Percentiles rank a stretch among this genome's conserved stretches.
These are phyloP conservation scores for Elaphurus davidianus DNA, from an alignment of 2,113 vertebrate genomes.

Conservation along the genomic window DNA sequence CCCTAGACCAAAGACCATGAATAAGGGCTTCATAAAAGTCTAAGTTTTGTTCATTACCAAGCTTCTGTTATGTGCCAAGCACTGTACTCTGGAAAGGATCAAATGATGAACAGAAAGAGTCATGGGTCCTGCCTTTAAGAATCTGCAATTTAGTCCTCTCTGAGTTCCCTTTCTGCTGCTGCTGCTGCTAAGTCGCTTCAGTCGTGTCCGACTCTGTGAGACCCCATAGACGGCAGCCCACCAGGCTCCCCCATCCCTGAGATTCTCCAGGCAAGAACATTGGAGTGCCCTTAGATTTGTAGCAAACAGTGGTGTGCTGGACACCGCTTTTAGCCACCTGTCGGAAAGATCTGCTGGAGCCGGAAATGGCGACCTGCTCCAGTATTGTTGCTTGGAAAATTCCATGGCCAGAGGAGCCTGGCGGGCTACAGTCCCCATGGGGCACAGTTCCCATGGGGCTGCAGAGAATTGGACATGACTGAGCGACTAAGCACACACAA, in stretches of 20 bases:
- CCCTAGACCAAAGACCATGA: neutral
- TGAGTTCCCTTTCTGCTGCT: neutral
- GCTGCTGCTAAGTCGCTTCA: too few relatives aligned
- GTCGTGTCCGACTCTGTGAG: too few relatives aligned
- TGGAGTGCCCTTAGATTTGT: neutral
- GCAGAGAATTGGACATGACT: neutral
- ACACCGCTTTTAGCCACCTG: neutral
- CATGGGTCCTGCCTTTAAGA: neutral
- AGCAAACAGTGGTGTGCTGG: neutral
- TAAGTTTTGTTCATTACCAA: neutral
- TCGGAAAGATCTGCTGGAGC: neutral
- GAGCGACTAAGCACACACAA: neutral
- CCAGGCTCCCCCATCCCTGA: too few relatives aligned
- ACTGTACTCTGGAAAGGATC: neutral
- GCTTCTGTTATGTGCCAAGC: neutral
- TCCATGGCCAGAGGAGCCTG: neutral
- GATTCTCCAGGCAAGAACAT: too few relatives aligned
- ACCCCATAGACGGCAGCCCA: too few relatives aligned
- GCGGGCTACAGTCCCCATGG: neutral
- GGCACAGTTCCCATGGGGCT: neutral
- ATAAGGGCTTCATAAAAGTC: neutral
- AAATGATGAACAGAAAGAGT: neutral
- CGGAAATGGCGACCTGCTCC: neutral
- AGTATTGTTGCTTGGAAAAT: neutral
- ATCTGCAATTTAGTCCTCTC: neutral